Conservation (phyloP, 1,140 invertebrate genomes). For the Anthonomus grandis region DNA sequence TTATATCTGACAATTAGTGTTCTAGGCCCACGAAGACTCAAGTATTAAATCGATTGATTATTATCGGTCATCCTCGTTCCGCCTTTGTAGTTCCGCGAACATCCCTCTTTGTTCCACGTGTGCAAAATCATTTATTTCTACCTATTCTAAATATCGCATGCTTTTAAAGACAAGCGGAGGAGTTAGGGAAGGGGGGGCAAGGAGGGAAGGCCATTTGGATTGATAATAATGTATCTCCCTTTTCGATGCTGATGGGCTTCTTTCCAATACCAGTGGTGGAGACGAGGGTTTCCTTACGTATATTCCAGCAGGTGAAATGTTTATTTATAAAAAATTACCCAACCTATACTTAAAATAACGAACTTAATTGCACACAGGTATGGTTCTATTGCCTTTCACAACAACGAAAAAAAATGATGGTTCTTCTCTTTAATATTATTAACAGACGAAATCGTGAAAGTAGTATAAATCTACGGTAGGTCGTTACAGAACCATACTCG, state of each 20-base stretch:
- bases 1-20: constrained; percentile 26
- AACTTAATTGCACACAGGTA: no score
- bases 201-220: constrained; percentile 9
- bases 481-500: no score
- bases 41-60: constrained; percentile 28
- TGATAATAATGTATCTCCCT: constrained; percentile 28
- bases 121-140: constrained; percentile 21
- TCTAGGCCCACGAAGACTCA: constrained; percentile 24
- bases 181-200: not conserved
- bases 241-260: constrained; percentile 22
- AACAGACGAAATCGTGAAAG: no score
- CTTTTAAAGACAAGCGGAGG: constrained; percentile 15
- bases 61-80: constrained; percentile 5
- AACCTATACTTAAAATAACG: no score
- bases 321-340: no score
- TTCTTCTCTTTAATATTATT: no score
- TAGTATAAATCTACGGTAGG: no score
- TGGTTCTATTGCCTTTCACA: no score
- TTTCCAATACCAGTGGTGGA: constrained; percentile 14
- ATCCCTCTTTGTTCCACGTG: constrained; percentile 12
- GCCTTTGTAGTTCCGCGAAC: not conserved
- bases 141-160: constrained; percentile 29
- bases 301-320: no score
- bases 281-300: not conserved
- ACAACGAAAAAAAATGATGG: no score